These are phyloP conservation scores for Trichogramma evanescens DNA, from an alignment of 2,888 invertebrate genomes.

Conservation along the genomic window DNA sequence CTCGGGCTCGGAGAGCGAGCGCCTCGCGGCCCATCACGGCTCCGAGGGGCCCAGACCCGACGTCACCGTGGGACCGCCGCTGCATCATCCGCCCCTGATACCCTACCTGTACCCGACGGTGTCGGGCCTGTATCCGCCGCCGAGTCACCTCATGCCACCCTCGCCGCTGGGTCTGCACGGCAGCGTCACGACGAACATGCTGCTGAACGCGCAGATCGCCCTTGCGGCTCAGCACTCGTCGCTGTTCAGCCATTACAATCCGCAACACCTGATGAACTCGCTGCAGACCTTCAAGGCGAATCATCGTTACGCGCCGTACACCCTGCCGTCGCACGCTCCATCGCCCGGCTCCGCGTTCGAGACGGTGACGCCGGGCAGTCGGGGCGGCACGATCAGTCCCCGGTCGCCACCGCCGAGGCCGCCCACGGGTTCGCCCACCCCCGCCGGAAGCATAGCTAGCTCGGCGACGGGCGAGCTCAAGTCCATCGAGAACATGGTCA, in stretches of 20 bases:
- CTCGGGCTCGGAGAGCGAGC: conserved; percentile 46
- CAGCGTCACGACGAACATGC: conserved; percentile 71
- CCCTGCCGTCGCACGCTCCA: conserved; percentile 65
- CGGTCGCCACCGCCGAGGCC: conserved; percentile 56
- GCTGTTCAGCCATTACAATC: conserved; percentile 58
- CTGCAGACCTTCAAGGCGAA: conserved; percentile 60
- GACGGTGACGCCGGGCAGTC: conserved; percentile 74
- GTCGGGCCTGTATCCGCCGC: conserved; percentile 67
- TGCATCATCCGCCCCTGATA: conserved; percentile 75
- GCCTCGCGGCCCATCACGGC: conserved; percentile 50
- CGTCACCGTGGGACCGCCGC: conserved; percentile 88
- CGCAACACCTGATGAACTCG: conserved; percentile 63
- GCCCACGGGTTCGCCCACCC: conserved; percentile 54
- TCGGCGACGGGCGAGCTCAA: conserved; percentile 74
- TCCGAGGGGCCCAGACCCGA: conserved; percentile 71
- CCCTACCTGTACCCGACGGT: conserved; percentile 85
- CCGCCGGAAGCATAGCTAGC: conserved; percentile 52
- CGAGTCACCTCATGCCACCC: conserved; percentile 63
- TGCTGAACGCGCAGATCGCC: conserved; percentile 84
- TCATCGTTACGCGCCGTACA: conserved; percentile 85
- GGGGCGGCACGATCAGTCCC: conserved; percentile 52
- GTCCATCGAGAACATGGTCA: conserved; percentile 96
- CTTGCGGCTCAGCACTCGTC: conserved; percentile 82
- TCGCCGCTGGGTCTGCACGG: conserved; percentile 60
- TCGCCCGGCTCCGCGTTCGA: conserved; percentile 79